Evolutionary conservation across 2,797 vertebrate species (phyloP), one percentile per base, ranked within the genome.

Genomic region (Tympanoctomys barrerae): DNA sequence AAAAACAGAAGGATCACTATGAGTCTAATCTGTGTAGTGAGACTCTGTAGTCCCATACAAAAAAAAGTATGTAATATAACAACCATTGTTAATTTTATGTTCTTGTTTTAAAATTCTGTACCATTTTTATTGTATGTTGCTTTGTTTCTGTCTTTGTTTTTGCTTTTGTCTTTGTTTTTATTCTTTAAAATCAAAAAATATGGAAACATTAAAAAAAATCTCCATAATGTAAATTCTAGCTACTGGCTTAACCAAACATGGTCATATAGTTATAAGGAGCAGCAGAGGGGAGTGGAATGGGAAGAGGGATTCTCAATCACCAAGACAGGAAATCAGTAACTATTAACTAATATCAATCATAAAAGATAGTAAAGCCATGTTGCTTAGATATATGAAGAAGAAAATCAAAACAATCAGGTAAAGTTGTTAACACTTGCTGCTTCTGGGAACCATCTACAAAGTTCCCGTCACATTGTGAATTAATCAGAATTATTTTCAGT

Each of bases 401-500:
- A 84, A 89, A 42, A 92, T 11, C 78, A 75, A 90, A 94, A 94
- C 36, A 87, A 94, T 81, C 24, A 64, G 49, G 57, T 70, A 46
- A 93, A 89, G 31, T 61, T 85, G 54, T 83, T 94, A n/a, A 62
- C 88, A 93, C 61, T 52, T 18, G 28, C 62, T 82, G 57, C 79
- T 68, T 93, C 78, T 85, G 81, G 42, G 70, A 92, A 79, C 31
- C 70, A 91, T 42, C 42, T 54, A 93, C n/a, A 93, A 36, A 57
- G 39, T 36, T 36, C 10, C 88, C 71, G 79, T 4, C 13, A 79
- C 52, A 36, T 39, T 89, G 42, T 46, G 5, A 64, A 89, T 91
- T 90, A 86, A 91, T 93, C 94, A 90, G 86, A 94, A 77, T 61
- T 82, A 88, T 77, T 93, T 77, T 89, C 52, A 75, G 70, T 61